Base-by-base conservation (phyloP, 2,797 vertebrate species). In the Agapornis canus region DNA sequence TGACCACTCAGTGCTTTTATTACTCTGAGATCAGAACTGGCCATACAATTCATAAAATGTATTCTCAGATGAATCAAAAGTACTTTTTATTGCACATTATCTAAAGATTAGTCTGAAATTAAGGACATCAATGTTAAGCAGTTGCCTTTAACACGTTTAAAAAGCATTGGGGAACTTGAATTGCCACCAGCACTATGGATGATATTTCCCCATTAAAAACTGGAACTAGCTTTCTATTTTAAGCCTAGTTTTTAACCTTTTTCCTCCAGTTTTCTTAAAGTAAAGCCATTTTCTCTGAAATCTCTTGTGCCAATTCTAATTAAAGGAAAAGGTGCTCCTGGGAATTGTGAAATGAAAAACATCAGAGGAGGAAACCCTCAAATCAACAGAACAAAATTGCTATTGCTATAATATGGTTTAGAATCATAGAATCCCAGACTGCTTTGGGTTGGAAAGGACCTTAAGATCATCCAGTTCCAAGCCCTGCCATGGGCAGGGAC, bases 211-310 rank as follows among this genome's bases (percentile, higher is more conserved):
- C 27, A 47, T 61, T 77, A 77, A 68, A 80, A 80, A n/a, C 19
- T 69, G 19, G 51, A 91, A 39, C 45, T 47, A 69, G 19, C 16
- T 91, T 91, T 86, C 72, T 95, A 80, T 86, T 92, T 94, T 77
- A 60, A 86, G 73, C 31, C 32, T 27, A 39, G 8, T 80, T 94
- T 90, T 88, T 54, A 82, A 22, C 14, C 2, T 7, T 52, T 6
- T 37, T 65, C 57, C 11, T 78, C 32, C 51, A 71, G 6, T 32
- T 69, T 79, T 78, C 48, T 59, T 47, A 37, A 79, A 75, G 21
- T 68, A 76, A 93, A 69, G 15, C 60, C 11, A 69, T 54, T 77
- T 91, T 56, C 73, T 86, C 37, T 70, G 70, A 69, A 91, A 72
- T 91, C 85, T 91, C 78, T 32, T 61, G 61, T 77, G 65, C 31